Base-by-base conservation (phyloP, 1,140 invertebrate species). In the Eumaeus atala region DNA sequence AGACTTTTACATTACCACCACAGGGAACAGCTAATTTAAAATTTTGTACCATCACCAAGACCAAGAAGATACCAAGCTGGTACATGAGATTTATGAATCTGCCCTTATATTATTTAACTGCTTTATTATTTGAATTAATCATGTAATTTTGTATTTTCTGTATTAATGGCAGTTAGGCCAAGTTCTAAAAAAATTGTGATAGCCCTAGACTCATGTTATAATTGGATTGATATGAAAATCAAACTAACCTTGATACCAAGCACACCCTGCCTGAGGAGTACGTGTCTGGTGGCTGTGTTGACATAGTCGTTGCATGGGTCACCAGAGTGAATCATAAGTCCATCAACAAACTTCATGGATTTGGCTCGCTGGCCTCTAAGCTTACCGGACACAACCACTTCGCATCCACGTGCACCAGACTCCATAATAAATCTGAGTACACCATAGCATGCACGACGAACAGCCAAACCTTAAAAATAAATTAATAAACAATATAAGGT, bases 271-370 rank as follows among this genome's bases (percentile, higher is more conserved):
- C 98, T 91, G 12, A 99, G 91, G 61, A 99, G 91, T 16, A 99
- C 98, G 84, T 99, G 98, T 69, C 98, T 90, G 35, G 98, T 98
- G 55, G 98, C 98, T 21, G 95, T 96, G 78, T 99, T 97, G 12
- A 99, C 97, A 75, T 99, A 99, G 66, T 99, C 97, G 82, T 98
- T 97, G 72, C 95, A 96, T 18, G 98, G 98, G 83, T 99, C 96
- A 82, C 98, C 98, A 77, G 96, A 98, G 89, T 99, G 98, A 79
- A 99, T 99, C 98, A 99, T 99, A 17, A 99, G 91, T 54, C 98
- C 98, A 87, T 99, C 98, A 55, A 98, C 97, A 85, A 99, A 99
- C 87, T 99, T 99, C 98, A 99, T 99, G 12, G 97, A 97, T 89
- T 99, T 99, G 57, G 98, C 98, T 91, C 98, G 91, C 89, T 99